A percentile compares a stretch with the other conserved stretches of the same genome.
Evolutionary conservation across 2,113 vertebrate species (phyloP).

Genomic region (Lota lota): DNA sequence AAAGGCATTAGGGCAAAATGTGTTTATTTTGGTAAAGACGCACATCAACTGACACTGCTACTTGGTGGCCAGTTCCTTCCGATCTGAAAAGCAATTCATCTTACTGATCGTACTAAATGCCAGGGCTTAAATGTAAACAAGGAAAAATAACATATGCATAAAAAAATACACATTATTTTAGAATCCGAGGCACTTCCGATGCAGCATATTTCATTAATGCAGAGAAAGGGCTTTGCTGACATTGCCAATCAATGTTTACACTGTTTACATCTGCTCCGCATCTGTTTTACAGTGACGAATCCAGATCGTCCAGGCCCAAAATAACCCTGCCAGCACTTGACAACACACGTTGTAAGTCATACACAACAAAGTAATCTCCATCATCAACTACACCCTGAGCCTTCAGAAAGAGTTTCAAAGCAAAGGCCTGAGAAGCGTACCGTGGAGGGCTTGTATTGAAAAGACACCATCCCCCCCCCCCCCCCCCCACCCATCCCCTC

Average conservation of each 20-base stretch:
- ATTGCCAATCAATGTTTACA: slow-evolving; percentile 41
- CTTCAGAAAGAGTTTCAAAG: slow-evolving; percentile 19
- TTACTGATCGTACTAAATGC: slow-evolving; percentile 26
- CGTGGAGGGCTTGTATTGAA: too few relatives aligned
- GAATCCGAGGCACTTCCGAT: too few relatives aligned
- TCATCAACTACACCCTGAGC: slow-evolving; percentile 25
- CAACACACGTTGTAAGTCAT: slow-evolving; percentile 1
- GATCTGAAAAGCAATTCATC: slow-evolving; percentile 38
- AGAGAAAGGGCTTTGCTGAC: slow-evolving; percentile 7
- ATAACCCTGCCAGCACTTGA: slow-evolving; percentile 21
- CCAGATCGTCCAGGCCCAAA: slow-evolving; percentile 19
- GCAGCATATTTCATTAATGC: slow-evolving; percentile 24
- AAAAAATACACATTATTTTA: too few relatives aligned
- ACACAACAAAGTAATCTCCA: slow-evolving; percentile 18
- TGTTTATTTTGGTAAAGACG: slow-evolving; percentile 69
- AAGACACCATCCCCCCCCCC: not conserved
- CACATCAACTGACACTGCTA: slow-evolving; percentile 53
- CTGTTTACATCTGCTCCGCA: slow-evolving; percentile 46
- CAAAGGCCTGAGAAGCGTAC: too few relatives aligned
- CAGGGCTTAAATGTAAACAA: not conserved
- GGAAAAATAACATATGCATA: not conserved
- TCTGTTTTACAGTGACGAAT: slow-evolving; percentile 29
- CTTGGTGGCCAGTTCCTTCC: slow-evolving; percentile 28
- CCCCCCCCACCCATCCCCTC: slow-evolving; percentile 12
- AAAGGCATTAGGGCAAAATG: slow-evolving; percentile 68